Conservation (phyloP, 2,113 vertebrate species). For the Corythoichthys intestinalis region DNA sequence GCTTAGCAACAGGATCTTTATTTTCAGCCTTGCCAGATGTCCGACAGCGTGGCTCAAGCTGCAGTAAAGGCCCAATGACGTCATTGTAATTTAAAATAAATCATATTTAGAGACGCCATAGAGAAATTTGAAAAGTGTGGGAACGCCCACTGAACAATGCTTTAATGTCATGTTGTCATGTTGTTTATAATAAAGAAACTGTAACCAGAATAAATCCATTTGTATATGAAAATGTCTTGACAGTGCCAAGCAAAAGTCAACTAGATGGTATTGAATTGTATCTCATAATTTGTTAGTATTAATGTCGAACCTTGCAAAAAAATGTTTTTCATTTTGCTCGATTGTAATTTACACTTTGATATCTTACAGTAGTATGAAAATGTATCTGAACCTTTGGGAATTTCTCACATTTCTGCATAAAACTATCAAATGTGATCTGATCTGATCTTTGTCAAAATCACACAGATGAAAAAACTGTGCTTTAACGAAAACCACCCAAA, state of each 20-base stretch:
- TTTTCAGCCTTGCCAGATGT: constrained; percentile 58
- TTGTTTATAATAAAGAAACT: not conserved
- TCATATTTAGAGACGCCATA: constrained; percentile 21
- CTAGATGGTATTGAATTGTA: not conserved
- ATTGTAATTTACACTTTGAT: no score
- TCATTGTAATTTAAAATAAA: not conserved
- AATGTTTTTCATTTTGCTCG: no score
- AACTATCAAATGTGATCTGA: no score
- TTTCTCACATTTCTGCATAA: no score
- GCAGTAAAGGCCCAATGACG: not conserved
- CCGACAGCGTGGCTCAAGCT: constrained; percentile 47
- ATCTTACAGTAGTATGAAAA: no score
- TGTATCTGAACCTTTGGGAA: no score
- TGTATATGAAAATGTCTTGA: not conserved
- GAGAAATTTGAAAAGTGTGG: not conserved
- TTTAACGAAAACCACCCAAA: no score
- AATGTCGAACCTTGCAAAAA: not conserved
- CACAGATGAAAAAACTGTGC: no score
- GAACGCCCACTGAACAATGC: not conserved
- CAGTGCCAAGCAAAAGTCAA: not conserved
- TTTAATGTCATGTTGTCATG: not conserved
- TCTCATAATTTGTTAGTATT: not conserved
- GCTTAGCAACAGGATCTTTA: constrained; percentile 71
- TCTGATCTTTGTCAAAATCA: no score
- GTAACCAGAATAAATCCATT: not conserved